phyloP scores from a whole-genome alignment of 1,140 invertebrate species.

The Procambarus virginalis region DNA sequence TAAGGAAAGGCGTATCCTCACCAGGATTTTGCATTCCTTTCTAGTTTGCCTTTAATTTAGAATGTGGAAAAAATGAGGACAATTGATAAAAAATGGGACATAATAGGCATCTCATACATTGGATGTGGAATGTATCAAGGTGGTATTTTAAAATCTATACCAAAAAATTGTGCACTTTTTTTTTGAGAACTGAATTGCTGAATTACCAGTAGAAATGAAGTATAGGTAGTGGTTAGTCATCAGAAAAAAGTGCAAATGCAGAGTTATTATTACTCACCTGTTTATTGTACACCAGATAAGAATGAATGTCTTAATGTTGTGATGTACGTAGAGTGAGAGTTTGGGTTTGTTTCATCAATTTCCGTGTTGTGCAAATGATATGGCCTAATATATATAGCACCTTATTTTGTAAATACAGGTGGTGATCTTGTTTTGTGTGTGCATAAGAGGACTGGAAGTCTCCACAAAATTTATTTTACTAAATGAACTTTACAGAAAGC shows the following conservation, averaged over 20 bases:
- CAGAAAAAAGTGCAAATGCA: no score
- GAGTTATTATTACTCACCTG: neutral
- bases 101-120: neutral
- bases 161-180: neutral
- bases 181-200: neutral
- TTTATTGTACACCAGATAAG: slow-evolving; percentile 3
- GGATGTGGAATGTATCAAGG: neutral
- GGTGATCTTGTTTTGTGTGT: neutral
- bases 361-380: neutral
- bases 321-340: neutral
- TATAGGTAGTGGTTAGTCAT: neutral
- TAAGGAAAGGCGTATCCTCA: neutral
- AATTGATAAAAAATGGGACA: no score
- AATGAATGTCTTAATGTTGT: neutral
- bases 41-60: neutral
- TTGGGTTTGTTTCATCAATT: neutral
- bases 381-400: neutral
- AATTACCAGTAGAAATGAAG: neutral
- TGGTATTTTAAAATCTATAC: neutral
- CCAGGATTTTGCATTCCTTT: neutral
- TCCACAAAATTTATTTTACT: neutral
- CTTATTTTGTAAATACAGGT: slow-evolving; percentile 6
- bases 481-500: neutral
- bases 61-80: neutral
- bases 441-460: neutral